A percentile compares a stretch with the other conserved stretches of the same genome.
phyloP scores from a whole-genome alignment of 2,888 invertebrate genomes.

The Hyposoter dolosus region DNA sequence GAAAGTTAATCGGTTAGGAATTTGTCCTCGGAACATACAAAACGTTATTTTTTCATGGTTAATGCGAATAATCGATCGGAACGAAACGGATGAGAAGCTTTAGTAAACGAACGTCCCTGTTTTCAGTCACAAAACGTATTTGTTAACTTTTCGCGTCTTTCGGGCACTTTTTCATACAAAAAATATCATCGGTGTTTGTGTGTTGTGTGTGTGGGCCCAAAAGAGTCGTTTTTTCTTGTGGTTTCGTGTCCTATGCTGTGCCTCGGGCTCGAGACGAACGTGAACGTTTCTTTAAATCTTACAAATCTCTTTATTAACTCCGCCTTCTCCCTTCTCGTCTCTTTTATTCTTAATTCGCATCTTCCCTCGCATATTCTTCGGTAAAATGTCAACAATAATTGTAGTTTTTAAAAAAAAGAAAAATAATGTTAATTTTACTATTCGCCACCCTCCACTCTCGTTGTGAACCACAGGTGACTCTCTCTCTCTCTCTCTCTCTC shows the following conservation, averaged over 20 bases:
- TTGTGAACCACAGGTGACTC: conserved; percentile 78
- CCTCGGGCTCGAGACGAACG: conserved; percentile 81
- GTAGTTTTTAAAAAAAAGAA: conserved; percentile 69
- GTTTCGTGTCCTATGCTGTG: conserved; percentile 2
- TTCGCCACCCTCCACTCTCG: conserved; percentile 73
- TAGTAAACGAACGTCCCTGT: conserved; percentile 76
- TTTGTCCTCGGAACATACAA: conserved; percentile 15
- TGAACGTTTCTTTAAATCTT: conserved; percentile 76
- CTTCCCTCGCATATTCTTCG: conserved; percentile 44
- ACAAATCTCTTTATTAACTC: conserved; percentile 57
- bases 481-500: conserved; percentile 74
- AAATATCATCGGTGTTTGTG: conserved; percentile 78
- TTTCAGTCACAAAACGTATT: conserved; percentile 79
- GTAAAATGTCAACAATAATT: conserved; percentile 75
- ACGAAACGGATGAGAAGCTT: conserved; percentile 72
- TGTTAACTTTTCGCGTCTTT: conserved; percentile 74
- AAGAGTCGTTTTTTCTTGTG: conserved; percentile 66
- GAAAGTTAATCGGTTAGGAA: conserved; percentile 9
- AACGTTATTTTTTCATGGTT: conserved; percentile 4
- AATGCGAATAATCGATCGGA: conserved; percentile 35
- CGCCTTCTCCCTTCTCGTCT: conserved; percentile 24
- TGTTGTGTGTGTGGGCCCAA: conserved; percentile 65
- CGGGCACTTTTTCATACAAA: conserved; percentile 78
- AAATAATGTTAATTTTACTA: conserved; percentile 57
- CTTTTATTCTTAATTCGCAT: conserved; percentile 33